These are phyloP conservation scores for Dynastes tityus DNA, from an alignment of 2,888 invertebrate genomes.

Conservation along the genomic window DNA sequence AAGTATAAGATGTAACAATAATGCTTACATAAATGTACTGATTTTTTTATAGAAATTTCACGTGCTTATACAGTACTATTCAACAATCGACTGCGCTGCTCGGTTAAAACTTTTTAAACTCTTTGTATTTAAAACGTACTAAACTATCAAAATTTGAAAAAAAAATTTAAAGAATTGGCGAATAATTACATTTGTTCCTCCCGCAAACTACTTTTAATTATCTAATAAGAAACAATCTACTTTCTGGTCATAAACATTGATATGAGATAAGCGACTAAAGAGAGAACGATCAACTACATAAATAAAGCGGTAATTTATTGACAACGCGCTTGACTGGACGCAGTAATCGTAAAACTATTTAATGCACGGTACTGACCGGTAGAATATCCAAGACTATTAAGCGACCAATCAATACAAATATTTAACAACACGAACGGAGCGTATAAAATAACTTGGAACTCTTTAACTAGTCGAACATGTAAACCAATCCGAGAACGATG, in stretches of 20 bases:
- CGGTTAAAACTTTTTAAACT: too few relatives aligned
- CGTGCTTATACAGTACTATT: too few relatives aligned
- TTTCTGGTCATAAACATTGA: conserved; percentile 3
- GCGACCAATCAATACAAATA: conserved; percentile 54
- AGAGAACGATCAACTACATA: conserved; percentile 25
- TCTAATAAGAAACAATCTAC: too few relatives aligned
- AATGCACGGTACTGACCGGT: conserved; percentile 23
- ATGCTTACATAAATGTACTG: too few relatives aligned
- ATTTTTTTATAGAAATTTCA: too few relatives aligned
- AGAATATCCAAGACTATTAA: conserved; percentile 47
- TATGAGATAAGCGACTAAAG: conserved; percentile 26
- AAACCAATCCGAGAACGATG: conserved; percentile 55
- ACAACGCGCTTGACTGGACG: neutral
- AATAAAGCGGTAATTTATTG: conserved; percentile 46
- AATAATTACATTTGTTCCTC: too few relatives aligned
- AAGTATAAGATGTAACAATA: too few relatives aligned
- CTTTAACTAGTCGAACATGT: conserved; percentile 56
- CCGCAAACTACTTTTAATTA: too few relatives aligned
- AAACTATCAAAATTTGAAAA: too few relatives aligned
- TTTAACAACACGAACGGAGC: conserved; percentile 54
- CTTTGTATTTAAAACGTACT: too few relatives aligned
- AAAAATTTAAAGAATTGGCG: too few relatives aligned
- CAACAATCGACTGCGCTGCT: too few relatives aligned
- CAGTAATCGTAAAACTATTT: conserved; percentile 48
- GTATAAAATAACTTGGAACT: conserved; percentile 52